Evolutionary conservation across 2,797 vertebrate genomes (phyloP).

Genomic region (Scarus forsteni): DNA sequence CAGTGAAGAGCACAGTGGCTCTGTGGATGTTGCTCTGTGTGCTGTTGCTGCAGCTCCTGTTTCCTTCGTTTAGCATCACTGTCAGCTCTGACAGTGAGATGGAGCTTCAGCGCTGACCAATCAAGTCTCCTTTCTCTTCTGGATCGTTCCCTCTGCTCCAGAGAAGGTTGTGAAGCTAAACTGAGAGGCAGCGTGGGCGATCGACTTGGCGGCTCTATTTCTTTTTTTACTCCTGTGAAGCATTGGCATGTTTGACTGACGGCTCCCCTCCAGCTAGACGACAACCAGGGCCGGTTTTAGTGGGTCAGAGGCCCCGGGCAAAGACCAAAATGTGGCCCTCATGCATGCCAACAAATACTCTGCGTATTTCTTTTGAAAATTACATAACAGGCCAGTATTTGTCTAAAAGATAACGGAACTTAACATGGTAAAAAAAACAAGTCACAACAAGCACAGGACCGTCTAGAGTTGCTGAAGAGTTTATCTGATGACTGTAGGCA

Average conservation of each 20-base stretch:
- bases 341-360: too few relatives aligned
- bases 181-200: constrained; percentile 29
- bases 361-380: too few relatives aligned
- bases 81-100: constrained; percentile 5
- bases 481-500: too few relatives aligned
- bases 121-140: background rate
- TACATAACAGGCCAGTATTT: too few relatives aligned
- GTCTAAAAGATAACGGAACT: too few relatives aligned
- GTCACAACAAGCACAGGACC: too few relatives aligned
- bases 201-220: background rate
- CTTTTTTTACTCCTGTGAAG: background rate
- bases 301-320: too few relatives aligned
- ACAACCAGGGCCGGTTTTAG: background rate
- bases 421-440: too few relatives aligned
- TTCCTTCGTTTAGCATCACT: background rate
- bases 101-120: constrained; percentile 9
- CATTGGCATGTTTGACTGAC: constrained; percentile 46
- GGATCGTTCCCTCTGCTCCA: background rate
- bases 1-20: too few relatives aligned
- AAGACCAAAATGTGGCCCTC: too few relatives aligned
- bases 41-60: background rate
- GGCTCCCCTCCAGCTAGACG: constrained; percentile 40
- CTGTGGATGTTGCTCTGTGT: background rate
- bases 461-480: too few relatives aligned
- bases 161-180: constrained; percentile 25